phyloP scores from a whole-genome alignment of 1,140 invertebrate genomes.

The Bombus pascuorum region DNA sequence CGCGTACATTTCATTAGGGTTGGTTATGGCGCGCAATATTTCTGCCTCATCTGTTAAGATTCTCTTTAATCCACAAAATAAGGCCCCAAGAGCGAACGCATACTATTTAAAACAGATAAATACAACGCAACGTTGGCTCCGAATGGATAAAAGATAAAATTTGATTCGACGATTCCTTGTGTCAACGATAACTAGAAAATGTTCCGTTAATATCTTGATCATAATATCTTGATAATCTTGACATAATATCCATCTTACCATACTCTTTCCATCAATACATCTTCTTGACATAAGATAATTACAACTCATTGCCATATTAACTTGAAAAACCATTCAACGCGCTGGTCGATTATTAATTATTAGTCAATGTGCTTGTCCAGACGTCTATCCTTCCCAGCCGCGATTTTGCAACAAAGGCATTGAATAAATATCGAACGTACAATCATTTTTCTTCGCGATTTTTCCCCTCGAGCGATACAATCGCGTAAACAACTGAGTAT shows the following conservation, averaged over 20 bases:
- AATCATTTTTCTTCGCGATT: neutral
- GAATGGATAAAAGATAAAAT: too few relatives aligned
- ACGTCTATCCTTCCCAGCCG: neutral
- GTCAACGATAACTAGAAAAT: too few relatives aligned
- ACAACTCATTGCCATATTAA: neutral
- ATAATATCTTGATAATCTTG: too few relatives aligned
- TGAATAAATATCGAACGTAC: neutral
- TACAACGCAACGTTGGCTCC: too few relatives aligned
- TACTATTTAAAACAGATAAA: too few relatives aligned
- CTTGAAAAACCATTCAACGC: neutral
- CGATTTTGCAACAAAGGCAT: conserved; percentile 4
- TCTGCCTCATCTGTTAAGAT: too few relatives aligned
- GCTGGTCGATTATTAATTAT: conserved; percentile 5
- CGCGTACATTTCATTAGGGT: neutral
- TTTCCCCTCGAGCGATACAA: neutral
- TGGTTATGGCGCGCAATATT: neutral
- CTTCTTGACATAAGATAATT: too few relatives aligned
- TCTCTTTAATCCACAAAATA: neutral
- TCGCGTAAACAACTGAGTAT: neutral
- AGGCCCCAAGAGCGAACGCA: too few relatives aligned
- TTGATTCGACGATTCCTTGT: too few relatives aligned
- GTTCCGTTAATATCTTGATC: too few relatives aligned
- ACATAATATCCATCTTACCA: neutral
- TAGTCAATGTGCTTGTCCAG: neutral
- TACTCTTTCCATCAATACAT: neutral